Percentiles rank a stretch among this genome's conserved stretches.
These are phyloP conservation scores for Scytalopus superciliaris DNA, from an alignment of 2,113 vertebrate species.

Conservation along the genomic window DNA sequence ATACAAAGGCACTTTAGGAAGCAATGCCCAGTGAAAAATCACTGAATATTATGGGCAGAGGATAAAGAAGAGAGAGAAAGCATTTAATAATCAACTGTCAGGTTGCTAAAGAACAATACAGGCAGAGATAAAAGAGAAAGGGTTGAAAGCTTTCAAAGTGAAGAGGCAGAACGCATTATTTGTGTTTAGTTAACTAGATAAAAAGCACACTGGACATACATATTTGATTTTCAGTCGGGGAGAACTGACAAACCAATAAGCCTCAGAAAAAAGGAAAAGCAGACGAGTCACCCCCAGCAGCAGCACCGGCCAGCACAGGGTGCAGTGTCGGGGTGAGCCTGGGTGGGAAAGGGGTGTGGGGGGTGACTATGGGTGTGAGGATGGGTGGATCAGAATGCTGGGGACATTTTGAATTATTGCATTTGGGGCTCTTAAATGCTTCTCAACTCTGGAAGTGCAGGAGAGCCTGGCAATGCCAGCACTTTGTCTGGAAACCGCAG, in stretches of 20 bases:
- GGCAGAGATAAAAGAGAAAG: constrained; percentile 50
- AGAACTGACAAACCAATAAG: background rate
- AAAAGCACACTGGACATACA: constrained; percentile 36
- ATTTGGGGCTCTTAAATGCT: background rate
- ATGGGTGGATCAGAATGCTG: background rate
- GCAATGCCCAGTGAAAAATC: constrained; percentile 3
- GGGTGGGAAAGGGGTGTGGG: fast-evolving
- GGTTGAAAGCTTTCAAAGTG: constrained; percentile 44
- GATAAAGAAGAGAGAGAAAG: constrained; percentile 19
- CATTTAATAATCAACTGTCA: constrained; percentile 42
- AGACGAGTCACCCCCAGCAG: background rate
- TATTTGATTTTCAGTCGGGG: constrained; percentile 1
- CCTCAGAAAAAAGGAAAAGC: background rate
- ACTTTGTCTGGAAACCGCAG: background rate
- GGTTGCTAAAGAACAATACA: constrained; percentile 40
- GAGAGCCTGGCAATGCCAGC: background rate
- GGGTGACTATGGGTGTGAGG: too few species aligned
- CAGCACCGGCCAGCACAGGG: background rate
- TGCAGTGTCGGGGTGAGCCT: background rate
- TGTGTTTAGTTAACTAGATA: constrained; percentile 53
- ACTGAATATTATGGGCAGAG: background rate
- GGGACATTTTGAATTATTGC: background rate
- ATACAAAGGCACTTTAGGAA: background rate
- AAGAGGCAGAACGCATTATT: constrained; percentile 16
- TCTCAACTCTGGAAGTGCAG: background rate